These are phyloP conservation scores for Tringa solitaria DNA, from an alignment of 2,113 vertebrate genomes.

Conservation along the genomic window DNA sequence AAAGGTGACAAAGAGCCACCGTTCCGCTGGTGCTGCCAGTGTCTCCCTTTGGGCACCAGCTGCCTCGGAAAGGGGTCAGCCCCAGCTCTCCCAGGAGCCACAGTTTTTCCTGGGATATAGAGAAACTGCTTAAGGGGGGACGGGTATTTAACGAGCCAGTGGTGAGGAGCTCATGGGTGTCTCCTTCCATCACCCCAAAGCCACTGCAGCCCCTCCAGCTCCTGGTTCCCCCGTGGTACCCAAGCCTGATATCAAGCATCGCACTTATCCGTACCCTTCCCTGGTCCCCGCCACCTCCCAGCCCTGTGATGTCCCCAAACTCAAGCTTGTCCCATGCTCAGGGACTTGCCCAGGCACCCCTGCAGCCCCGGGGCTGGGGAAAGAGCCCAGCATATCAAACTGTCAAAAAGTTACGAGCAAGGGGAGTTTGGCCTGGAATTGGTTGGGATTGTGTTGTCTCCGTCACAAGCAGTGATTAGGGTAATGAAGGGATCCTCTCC, in stretches of 20 bases:
- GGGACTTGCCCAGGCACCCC: neutral
- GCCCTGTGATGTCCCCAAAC: neutral
- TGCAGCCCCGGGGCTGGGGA: neutral
- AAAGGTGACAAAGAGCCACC: neutral
- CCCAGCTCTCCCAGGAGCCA: neutral
- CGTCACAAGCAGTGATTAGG: neutral
- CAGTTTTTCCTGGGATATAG: rapidly evolving
- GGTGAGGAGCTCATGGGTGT: neutral
- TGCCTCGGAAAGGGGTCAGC: rapidly evolving
- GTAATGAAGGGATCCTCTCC: conserved; percentile 33
- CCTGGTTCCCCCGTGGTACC: rapidly evolving
- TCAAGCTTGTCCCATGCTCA: rapidly evolving
- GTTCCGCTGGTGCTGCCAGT: rapidly evolving
- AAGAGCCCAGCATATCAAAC: rapidly evolving
- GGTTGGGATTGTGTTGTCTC: neutral
- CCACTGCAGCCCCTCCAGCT: neutral
- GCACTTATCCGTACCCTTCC: rapidly evolving
- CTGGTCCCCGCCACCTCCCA: neutral
- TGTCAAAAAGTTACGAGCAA: rapidly evolving
- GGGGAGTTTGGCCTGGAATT: neutral
- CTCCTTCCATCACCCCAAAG: neutral
- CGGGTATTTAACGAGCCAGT: rapidly evolving
- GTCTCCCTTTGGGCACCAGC: neutral
- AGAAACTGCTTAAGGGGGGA: neutral
- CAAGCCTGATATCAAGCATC: rapidly evolving